Evolutionary conservation across 2,113 vertebrate species (phyloP).

Genomic region (Seriola dumerili): DNA sequence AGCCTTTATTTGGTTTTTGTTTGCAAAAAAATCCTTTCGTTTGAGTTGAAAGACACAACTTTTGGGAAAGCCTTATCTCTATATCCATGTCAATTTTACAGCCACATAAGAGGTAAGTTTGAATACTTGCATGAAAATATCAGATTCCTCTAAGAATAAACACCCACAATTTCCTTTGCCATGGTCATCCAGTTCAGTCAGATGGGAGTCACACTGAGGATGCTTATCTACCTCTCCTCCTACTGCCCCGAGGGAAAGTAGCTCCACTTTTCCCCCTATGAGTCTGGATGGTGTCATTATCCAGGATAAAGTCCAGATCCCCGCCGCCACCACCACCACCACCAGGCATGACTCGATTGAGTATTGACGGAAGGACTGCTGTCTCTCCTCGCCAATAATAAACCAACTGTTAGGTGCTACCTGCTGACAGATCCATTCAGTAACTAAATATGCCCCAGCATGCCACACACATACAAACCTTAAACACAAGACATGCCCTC

Average conservation of each 20-base stretch:
- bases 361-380: constrained; percentile 66
- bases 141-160: neutral
- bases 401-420: constrained; percentile 50
- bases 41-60: constrained; percentile 25
- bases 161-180: constrained; percentile 8
- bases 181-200: constrained; percentile 15
- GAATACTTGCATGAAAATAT: neutral
- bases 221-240: constrained; percentile 52
- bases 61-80: neutral
- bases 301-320: constrained; percentile 66
- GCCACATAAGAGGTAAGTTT: neutral
- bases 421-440: constrained; percentile 45
- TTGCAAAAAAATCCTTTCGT: constrained; percentile 1
- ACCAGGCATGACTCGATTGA: constrained; percentile 68
- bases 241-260: constrained; percentile 41
- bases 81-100: neutral
- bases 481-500: neutral
- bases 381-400: constrained; percentile 39
- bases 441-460: constrained; percentile 36
- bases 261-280: constrained; percentile 49
- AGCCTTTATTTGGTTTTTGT: constrained; percentile 10
- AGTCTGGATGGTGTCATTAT: constrained; percentile 72
- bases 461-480: neutral
- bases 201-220: constrained; percentile 19
- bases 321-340: constrained; percentile 50